phyloP scores from a whole-genome alignment of 2,797 vertebrate species.

The Neoniphon sammara region DNA sequence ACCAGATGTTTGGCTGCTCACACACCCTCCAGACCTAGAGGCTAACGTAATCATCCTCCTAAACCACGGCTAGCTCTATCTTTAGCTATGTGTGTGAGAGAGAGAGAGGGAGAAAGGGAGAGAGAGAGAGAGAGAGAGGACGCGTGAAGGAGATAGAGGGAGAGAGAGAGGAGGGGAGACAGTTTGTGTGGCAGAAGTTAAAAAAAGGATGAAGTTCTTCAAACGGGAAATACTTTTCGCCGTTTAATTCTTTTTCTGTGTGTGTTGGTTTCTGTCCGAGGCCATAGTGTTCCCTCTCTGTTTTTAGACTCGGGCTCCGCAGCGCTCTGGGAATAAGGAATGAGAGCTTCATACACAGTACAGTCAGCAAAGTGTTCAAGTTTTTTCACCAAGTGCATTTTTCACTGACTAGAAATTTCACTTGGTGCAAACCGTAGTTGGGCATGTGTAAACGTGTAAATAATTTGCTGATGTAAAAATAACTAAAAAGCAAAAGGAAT shows the following conservation, averaged over 20 bases:
- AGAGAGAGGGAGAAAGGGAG: not conserved
- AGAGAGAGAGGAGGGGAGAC: constrained; percentile 10
- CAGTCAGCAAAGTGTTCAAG: constrained; percentile 13
- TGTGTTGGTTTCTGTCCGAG: constrained; percentile 69
- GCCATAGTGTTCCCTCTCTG: constrained; percentile 62
- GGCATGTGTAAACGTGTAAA: not conserved
- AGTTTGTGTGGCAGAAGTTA: constrained; percentile 23
- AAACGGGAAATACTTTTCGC: constrained; percentile 60
- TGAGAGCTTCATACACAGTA: not conserved
- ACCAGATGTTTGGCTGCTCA: constrained; percentile 77
- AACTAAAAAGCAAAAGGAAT: not conserved
- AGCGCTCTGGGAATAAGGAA: constrained; percentile 1
- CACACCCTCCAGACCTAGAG: constrained; percentile 62
- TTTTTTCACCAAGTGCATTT: constrained; percentile 22
- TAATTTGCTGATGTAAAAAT: not conserved
- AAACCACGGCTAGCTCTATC: constrained; percentile 63
- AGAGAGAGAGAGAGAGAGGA: constrained; percentile 20
- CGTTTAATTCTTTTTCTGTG: constrained; percentile 49
- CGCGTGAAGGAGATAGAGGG: constrained; percentile 13
- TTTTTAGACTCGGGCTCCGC: constrained; percentile 57
- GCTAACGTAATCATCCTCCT: constrained; percentile 59
- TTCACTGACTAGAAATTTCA: constrained; percentile 12
- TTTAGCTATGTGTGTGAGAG: constrained; percentile 55
- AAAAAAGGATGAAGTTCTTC: constrained; percentile 43
- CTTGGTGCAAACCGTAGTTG: not conserved